Evolutionary conservation across 1,140 invertebrate species (phyloP).

Genomic region (Anoplophora glabripennis): DNA sequence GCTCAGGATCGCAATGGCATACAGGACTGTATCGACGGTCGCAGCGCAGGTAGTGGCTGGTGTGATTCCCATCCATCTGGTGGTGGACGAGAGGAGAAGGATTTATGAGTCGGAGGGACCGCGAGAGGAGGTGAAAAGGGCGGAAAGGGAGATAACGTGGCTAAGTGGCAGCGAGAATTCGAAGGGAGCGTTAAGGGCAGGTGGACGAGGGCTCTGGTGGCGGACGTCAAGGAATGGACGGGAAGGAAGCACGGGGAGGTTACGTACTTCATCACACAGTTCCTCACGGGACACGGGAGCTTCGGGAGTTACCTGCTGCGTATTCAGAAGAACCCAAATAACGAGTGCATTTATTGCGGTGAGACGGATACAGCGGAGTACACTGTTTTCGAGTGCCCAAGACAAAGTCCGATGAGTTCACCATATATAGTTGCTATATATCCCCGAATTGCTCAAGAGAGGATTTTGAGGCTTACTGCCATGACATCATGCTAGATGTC

Average conservation of each 20-base stretch:
- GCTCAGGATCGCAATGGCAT: constrained; percentile 10
- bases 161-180: constrained; percentile 9
- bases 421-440: not conserved
- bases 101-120: no score
- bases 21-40: constrained; percentile 15
- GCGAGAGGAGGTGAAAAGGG: constrained; percentile 4
- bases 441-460: not conserved
- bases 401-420: not conserved
- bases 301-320: constrained; percentile 11
- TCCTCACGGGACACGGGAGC: constrained; percentile 14
- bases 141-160: constrained; percentile 22
- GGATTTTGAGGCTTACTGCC: no score
- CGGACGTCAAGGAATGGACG: constrained; percentile 17
- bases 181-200: constrained; percentile 2
- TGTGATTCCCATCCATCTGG: constrained; percentile 14
- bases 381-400: constrained; percentile 1
- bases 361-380: not conserved
- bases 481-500: no score
- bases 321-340: not conserved
- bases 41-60: constrained; percentile 12
- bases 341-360: constrained; percentile 11
- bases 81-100: constrained; percentile 4
- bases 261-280: constrained; percentile 13
- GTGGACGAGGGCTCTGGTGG: constrained; percentile 30
- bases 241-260: not conserved